Conservation (phyloP, 2,113 vertebrate genomes). For the Myotis davidii region DNA sequence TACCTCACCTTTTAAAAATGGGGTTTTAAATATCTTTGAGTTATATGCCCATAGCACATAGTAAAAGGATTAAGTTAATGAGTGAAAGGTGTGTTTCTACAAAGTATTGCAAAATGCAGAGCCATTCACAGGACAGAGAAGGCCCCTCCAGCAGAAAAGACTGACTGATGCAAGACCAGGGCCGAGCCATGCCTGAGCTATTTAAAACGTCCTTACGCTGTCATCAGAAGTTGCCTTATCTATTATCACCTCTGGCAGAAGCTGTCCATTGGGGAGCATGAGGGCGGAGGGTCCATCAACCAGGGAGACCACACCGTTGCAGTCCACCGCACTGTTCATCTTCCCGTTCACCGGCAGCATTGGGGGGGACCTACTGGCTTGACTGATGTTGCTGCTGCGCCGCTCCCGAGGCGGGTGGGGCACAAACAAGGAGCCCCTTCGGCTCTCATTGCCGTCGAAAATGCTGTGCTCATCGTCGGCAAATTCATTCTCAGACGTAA, state of each 20-base stretch:
- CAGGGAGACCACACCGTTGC: constrained; percentile 94
- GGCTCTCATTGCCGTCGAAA: constrained; percentile 91
- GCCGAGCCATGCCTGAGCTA: constrained; percentile 74
- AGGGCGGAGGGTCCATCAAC: constrained; percentile 88
- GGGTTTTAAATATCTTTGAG: constrained; percentile 13
- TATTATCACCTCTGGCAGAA: constrained; percentile 93
- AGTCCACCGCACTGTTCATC: constrained; percentile 94
- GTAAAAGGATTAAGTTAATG: not conserved
- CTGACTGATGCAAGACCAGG: constrained; percentile 32
- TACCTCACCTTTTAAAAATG: not conserved
- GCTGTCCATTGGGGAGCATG: constrained; percentile 88
- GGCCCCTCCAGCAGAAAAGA: constrained; percentile 68
- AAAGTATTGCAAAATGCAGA: constrained; percentile 54
- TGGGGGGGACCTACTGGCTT: constrained; percentile 88
- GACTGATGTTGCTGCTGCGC: constrained; percentile 91
- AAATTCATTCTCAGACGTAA: constrained; percentile 94
- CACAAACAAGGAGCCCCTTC: constrained; percentile 91
- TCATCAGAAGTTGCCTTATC: constrained; percentile 91
- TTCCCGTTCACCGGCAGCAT: constrained; percentile 86
- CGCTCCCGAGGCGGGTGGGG: constrained; percentile 85
- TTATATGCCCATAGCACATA: not conserved
- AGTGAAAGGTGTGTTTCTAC: constrained; percentile 17
- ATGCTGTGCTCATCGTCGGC: constrained; percentile 96
- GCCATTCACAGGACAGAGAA: constrained; percentile 69
- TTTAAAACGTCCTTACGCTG: constrained; percentile 90